These are phyloP conservation scores for Oncorhynchus keta DNA, from an alignment of 2,113 vertebrate species.

Conservation along the genomic window DNA sequence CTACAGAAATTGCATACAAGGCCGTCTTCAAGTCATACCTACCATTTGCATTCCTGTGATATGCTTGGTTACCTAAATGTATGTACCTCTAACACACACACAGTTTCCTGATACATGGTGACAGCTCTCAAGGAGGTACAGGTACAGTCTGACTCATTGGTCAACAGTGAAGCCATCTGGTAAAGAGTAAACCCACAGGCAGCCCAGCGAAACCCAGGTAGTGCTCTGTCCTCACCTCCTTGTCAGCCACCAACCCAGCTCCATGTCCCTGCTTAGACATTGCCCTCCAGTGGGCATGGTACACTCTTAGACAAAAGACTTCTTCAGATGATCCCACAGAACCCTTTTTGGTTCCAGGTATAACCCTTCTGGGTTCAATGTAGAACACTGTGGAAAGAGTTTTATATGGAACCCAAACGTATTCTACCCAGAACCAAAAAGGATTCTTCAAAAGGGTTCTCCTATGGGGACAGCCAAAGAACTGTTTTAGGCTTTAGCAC, in stretches of 20 bases:
- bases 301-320: not conserved
- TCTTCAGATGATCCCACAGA: too few relatives aligned
- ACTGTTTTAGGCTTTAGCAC: not conserved
- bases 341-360: too few relatives aligned
- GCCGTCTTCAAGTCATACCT: too few relatives aligned
- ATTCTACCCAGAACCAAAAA: too few relatives aligned
- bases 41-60: too few relatives aligned
- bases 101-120: conserved; percentile 52
- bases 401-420: too few relatives aligned
- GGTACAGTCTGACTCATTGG: conserved; percentile 58
- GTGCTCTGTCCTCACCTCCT: not conserved
- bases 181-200: conserved; percentile 11
- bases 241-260: not conserved
- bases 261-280: conserved; percentile 24
- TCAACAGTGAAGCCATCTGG: conserved; percentile 57
- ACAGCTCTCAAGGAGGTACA: conserved; percentile 56
- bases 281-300: conserved; percentile 49
- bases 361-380: too few relatives aligned
- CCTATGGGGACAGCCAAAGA: too few relatives aligned
- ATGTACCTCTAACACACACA: not conserved
- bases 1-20: too few relatives aligned
- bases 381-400: too few relatives aligned
- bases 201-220: not conserved
- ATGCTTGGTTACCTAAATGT: too few relatives aligned
- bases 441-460: too few relatives aligned